Conservation (phyloP, 2,113 vertebrate species). For the Urocitellus parryii region DNA sequence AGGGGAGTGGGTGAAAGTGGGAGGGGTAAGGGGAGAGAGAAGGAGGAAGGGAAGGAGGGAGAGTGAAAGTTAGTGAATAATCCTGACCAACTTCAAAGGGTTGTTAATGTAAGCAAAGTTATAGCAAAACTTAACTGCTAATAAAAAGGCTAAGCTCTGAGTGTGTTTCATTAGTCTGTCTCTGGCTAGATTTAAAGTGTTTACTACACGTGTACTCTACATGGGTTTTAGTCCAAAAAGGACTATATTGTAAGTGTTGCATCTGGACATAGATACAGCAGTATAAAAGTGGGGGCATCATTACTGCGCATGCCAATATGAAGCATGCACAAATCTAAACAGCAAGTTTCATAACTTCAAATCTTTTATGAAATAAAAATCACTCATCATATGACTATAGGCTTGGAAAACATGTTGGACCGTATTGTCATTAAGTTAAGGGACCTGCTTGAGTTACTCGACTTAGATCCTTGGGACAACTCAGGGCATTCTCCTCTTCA, state of each 20-base stretch:
- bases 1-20: neutral
- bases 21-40: neutral
- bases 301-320: neutral
- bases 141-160: conserved; percentile 6
- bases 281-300: neutral
- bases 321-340: neutral
- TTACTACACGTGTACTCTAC: neutral
- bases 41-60: neutral
- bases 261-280: neutral
- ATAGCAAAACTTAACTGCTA: neutral
- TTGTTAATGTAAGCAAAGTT: neutral
- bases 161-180: neutral
- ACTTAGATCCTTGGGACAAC: neutral
- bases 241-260: neutral
- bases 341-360: neutral
- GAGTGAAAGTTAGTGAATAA: neutral
- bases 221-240: neutral
- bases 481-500: neutral
- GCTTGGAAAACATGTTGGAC: neutral
- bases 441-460: neutral
- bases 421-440: neutral
- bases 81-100: neutral
- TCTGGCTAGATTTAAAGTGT: neutral
- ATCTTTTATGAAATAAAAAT: conserved; percentile 38
- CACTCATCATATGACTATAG: neutral